A percentile compares a stretch with the other conserved stretches of the same genome.
phyloP scores from a whole-genome alignment of 2,888 invertebrate genomes.

The Panzeria rudis region DNA sequence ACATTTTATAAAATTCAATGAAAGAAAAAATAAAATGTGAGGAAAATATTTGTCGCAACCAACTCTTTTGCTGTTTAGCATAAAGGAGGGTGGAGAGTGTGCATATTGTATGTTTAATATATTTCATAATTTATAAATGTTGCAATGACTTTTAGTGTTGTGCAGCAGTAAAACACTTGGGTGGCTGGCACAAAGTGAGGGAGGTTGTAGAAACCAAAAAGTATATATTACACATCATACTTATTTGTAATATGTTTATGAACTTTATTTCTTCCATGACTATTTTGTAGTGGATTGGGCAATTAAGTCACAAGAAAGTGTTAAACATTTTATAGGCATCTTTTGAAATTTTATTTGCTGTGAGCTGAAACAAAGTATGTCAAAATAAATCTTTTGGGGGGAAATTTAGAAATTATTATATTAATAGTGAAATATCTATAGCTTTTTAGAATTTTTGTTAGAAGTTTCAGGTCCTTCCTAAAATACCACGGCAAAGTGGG shows the following conservation, averaged over 20 bases:
- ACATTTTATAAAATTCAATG: slow-evolving; percentile 52
- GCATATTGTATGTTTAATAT: background rate
- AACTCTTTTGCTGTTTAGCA: background rate
- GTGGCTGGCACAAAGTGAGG: slow-evolving; percentile 1
- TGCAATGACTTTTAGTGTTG: slow-evolving; percentile 53
- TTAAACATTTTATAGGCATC: slow-evolving; percentile 63
- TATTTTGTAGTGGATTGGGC: slow-evolving; percentile 28
- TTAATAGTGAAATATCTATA: background rate
- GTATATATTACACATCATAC: background rate
- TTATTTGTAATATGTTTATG: slow-evolving; percentile 18
- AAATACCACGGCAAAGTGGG: too few species aligned
- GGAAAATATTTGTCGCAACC: too few species aligned
- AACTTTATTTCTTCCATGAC: slow-evolving; percentile 16
- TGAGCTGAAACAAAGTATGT: slow-evolving; percentile 1
- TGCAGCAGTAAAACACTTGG: slow-evolving; percentile 19
- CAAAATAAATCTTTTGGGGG: background rate
- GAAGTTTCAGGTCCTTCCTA: background rate
- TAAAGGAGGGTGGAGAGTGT: background rate
- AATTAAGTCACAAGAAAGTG: slow-evolving; percentile 65
- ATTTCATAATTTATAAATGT: slow-evolving; percentile 55
- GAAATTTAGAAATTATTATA: background rate
- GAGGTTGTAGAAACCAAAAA: background rate
- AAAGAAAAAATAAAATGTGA: slow-evolving; percentile 1
- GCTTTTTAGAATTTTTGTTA: background rate
- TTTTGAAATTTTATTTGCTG: slow-evolving; percentile 27